A percentile compares a stretch with the other conserved stretches of the same genome.
Evolutionary conservation across 2,797 vertebrate species (phyloP).

Genomic region (Hirundo rustica): DNA sequence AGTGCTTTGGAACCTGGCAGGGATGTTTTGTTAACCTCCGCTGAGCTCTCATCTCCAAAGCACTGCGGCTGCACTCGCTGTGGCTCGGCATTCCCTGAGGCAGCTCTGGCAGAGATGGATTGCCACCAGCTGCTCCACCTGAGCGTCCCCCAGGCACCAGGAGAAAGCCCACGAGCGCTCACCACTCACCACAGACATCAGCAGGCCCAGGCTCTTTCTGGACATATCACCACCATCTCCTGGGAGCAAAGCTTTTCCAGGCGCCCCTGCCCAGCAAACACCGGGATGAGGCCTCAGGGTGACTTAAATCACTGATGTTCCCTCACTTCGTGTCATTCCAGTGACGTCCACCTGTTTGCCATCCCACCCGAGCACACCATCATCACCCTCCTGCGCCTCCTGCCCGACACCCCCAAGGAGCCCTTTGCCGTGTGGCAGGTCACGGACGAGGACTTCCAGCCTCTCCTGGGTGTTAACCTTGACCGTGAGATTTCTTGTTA

Average conservation of each 20-base stretch:
- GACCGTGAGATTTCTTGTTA: conserved; percentile 81
- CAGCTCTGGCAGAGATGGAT: not conserved
- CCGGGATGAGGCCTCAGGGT: fast-evolving
- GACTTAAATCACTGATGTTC: fast-evolving
- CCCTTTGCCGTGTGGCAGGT: conserved; percentile 93
- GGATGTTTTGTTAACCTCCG: not conserved
- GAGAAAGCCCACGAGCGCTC: not conserved
- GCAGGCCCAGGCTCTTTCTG: not conserved
- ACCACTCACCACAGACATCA: not conserved
- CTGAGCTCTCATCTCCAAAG: not conserved
- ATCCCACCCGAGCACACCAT: conserved; percentile 87
- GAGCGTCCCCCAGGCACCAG: fast-evolving
- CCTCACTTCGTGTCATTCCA: not conserved
- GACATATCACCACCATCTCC: fast-evolving
- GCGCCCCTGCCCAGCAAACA: not conserved
- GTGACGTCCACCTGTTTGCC: conserved; percentile 79
- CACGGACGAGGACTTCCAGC: conserved; percentile 88
- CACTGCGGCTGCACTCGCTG: fast-evolving
- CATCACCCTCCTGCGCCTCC: conserved; percentile 82
- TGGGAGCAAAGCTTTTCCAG: not conserved
- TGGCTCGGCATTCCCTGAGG: not conserved
- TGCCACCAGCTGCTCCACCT: not conserved
- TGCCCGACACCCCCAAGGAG: conserved; percentile 85
- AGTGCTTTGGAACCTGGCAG: not conserved
- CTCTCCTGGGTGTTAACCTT: conserved; percentile 87